These are phyloP conservation scores for Gortyna flavago DNA, from an alignment of 2,888 invertebrate species.

Conservation along the genomic window DNA sequence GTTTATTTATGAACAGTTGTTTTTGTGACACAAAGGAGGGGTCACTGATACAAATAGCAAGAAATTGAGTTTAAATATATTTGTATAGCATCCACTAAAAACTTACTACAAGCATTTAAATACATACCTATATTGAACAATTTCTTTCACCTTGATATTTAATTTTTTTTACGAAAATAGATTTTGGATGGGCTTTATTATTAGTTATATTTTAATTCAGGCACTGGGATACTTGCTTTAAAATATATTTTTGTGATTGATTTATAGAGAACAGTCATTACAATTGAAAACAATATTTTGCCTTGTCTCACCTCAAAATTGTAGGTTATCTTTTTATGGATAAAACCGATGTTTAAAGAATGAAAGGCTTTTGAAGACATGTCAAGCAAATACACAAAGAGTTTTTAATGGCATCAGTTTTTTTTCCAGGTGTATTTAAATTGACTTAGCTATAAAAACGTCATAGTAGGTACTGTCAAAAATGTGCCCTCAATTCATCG, in stretches of 20 bases:
- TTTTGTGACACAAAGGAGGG: conserved; percentile 69
- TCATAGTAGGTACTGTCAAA: too few species aligned
- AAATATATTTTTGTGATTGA: conserved; percentile 7
- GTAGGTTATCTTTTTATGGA: neutral
- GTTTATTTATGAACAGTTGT: conserved; percentile 87
- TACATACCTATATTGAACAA: conserved; percentile 41
- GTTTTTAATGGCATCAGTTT: too few species aligned
- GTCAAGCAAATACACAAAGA: neutral
- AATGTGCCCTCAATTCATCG: too few species aligned
- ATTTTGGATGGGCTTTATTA: conserved; percentile 21
- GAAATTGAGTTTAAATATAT: conserved; percentile 61
- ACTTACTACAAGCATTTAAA: conserved; percentile 38
- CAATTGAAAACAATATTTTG: neutral
- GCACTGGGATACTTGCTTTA: neutral
- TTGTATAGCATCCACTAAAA: conserved; percentile 54
- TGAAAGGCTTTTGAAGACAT: neutral
- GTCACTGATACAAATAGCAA: conserved; percentile 46
- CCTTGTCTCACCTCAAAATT: neutral
- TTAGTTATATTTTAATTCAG: conserved; percentile 3
- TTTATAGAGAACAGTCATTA: neutral
- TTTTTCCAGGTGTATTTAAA: neutral
- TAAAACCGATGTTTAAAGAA: neutral
- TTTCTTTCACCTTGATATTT: conserved; percentile 33
- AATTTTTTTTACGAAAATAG: conserved; percentile 18
- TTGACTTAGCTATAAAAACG: neutral